Evolutionary conservation across 2,113 vertebrate species (phyloP).

Genomic region (Abramis brama): DNA sequence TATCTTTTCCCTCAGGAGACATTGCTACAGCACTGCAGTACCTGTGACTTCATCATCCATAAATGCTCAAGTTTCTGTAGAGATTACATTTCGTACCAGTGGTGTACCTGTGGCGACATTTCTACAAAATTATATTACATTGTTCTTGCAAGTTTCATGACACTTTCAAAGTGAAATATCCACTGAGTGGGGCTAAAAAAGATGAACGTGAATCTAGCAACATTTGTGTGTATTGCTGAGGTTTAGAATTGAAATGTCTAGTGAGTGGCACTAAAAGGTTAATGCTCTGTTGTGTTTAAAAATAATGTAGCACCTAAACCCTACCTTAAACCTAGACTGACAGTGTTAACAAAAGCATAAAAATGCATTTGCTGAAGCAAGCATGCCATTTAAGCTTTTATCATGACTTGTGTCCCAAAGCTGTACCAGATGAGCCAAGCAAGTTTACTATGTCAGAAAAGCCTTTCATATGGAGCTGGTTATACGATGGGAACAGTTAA

Average conservation of each 20-base stretch:
- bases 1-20: conserved; percentile 30
- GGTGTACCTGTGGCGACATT: not conserved
- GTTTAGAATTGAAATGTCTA: not conserved
- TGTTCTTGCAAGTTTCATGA: not conserved
- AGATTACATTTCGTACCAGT: not conserved
- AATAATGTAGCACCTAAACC: not conserved
- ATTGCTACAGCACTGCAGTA: not conserved
- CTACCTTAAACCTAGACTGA: not conserved
- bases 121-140: not conserved
- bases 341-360: not conserved
- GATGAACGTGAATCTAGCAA: not conserved
- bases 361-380: not conserved
- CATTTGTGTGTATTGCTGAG: not conserved
- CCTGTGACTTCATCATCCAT: conserved; percentile 1
- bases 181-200: not conserved
- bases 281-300: not conserved
- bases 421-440: not conserved
- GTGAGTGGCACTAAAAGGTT: not conserved
- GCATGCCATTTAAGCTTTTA: not conserved
- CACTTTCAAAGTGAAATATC: not conserved
- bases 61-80: conserved; percentile 6
- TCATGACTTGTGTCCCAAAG: not conserved
- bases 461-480: not conserved
- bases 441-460: not conserved
- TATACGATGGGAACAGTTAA: not conserved